Conservation (phyloP, 2,888 invertebrate species). For the Helobdella robusta region DNA sequence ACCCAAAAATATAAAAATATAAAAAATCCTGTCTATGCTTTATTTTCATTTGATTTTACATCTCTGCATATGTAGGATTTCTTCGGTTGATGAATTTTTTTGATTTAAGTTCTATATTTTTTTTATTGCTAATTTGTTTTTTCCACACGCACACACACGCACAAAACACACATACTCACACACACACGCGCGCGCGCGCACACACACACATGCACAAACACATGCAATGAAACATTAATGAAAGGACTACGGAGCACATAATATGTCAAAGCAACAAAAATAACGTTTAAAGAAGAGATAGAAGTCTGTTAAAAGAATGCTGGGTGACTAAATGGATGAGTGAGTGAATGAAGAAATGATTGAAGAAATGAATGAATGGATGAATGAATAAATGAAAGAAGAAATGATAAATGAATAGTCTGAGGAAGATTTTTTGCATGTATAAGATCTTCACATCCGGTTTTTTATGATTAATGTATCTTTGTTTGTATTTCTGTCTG, state of each 20-base stretch:
- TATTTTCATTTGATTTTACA: too few relatives aligned
- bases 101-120: neutral
- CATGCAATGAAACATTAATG: too few relatives aligned
- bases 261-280: too few relatives aligned
- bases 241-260: too few relatives aligned
- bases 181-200: neutral
- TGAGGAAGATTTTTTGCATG: neutral
- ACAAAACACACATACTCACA: neutral
- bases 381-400: neutral
- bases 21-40: too few relatives aligned
- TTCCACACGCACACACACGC: neutral
- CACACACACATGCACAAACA: too few relatives aligned
- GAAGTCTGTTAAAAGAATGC: neutral
- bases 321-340: constrained; percentile 4
- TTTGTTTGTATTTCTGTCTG: too few relatives aligned
- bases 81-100: neutral
- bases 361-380: constrained; percentile 1
- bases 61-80: too few relatives aligned
- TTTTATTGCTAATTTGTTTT: neutral
- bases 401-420: neutral
- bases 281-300: neutral
- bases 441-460: too few relatives aligned
- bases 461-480: too few relatives aligned
- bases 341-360: neutral
- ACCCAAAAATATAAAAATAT: too few relatives aligned